phyloP scores from a whole-genome alignment of 2,113 vertebrate species.

The Nestor notabilis region DNA sequence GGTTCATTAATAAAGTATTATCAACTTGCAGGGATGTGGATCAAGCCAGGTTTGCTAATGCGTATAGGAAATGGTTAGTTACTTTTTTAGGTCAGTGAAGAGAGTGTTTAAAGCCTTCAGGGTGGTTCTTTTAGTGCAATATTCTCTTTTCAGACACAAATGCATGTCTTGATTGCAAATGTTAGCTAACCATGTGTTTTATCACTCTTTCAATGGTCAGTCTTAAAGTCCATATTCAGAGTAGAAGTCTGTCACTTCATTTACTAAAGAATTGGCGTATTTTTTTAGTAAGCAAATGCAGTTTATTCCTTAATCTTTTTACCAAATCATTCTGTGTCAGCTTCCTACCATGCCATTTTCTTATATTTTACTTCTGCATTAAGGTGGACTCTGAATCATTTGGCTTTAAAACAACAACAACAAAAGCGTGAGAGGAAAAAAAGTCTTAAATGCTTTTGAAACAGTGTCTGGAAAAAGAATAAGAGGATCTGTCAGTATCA shows the following conservation, averaged over 20 bases:
- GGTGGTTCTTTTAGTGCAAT: constrained; percentile 77
- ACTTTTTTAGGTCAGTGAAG: constrained; percentile 83
- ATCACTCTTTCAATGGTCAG: constrained; percentile 37
- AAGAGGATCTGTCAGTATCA: neutral
- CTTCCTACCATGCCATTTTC: neutral
- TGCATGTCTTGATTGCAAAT: constrained; percentile 65
- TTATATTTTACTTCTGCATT: neutral
- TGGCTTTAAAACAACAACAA: neutral
- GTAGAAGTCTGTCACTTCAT: constrained; percentile 51
- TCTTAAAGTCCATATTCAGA: constrained; percentile 43
- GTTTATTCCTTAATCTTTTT: constrained; percentile 27
- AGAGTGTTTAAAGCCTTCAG: constrained; percentile 1
- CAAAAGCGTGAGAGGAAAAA: neutral
- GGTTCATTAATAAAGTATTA: constrained; percentile 83
- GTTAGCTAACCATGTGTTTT: constrained; percentile 51
- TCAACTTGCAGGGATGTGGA: constrained; percentile 80
- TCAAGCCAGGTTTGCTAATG: constrained; percentile 88
- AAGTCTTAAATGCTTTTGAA: constrained; percentile 3
- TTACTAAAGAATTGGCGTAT: constrained; percentile 55
- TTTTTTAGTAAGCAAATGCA: constrained; percentile 40
- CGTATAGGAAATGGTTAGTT: constrained; percentile 93
- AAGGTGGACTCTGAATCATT: neutral
- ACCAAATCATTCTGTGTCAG: neutral
- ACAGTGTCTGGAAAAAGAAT: constrained; percentile 51
- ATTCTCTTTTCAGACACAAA: constrained; percentile 69